These are phyloP conservation scores for Serinus canaria DNA, from an alignment of 2,113 vertebrate species.

Conservation along the genomic window DNA sequence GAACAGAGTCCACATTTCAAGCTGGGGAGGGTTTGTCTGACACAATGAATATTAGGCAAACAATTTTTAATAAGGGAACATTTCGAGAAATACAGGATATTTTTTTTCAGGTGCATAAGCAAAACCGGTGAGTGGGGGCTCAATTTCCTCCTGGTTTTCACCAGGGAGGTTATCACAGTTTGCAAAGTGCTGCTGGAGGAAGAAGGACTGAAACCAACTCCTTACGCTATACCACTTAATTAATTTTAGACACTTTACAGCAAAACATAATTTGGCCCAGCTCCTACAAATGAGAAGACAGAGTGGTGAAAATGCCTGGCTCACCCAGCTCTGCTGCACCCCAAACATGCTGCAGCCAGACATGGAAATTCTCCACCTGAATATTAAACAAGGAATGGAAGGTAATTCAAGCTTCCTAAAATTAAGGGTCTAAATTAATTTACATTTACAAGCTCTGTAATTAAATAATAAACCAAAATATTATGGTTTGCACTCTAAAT, in stretches of 20 bases:
- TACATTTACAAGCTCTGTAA: slow-evolving; percentile 45
- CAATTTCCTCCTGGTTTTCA: not conserved
- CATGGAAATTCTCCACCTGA: not conserved
- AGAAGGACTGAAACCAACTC: not conserved
- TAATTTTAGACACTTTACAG: slow-evolving; percentile 1
- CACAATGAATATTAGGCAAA: not conserved
- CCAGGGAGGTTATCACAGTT: not conserved
- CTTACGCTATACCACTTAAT: not conserved
- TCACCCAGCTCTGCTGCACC: not conserved
- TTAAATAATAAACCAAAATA: slow-evolving; percentile 61
- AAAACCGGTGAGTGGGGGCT: fast-evolving
- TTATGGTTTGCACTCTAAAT: not conserved
- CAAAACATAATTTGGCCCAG: not conserved
- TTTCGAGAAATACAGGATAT: not conserved
- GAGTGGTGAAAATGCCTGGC: not conserved
- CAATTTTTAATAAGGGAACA: not conserved
- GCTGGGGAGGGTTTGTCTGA: not conserved
- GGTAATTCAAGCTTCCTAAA: slow-evolving; percentile 33
- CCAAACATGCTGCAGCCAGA: not conserved
- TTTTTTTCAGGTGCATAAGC: not conserved
- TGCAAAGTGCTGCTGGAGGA: not conserved
- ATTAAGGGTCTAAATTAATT: slow-evolving; percentile 39
- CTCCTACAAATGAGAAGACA: not conserved
- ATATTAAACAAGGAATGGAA: slow-evolving; percentile 27
- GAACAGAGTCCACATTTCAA: not conserved